Conservation (phyloP, 2,797 vertebrate genomes). For the Cyclura pinguis region DNA sequence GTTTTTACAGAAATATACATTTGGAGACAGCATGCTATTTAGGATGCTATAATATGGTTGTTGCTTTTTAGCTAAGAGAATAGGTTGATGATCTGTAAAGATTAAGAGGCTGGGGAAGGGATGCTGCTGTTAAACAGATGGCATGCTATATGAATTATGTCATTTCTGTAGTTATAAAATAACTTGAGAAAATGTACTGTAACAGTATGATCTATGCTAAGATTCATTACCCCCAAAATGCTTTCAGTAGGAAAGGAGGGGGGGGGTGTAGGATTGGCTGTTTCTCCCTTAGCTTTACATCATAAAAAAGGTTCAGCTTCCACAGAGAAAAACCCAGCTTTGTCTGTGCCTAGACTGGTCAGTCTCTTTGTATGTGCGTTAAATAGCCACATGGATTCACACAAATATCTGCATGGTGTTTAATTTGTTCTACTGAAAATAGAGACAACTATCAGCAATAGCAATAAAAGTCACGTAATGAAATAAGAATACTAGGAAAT, state of each 20-base stretch:
- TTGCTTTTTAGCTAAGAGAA: slow-evolving; percentile 60
- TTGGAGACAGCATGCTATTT: slow-evolving; percentile 61
- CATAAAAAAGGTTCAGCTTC: slow-evolving; percentile 45
- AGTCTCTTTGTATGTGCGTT: slow-evolving; percentile 61
- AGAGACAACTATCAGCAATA: slow-evolving; percentile 74
- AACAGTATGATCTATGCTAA: slow-evolving; percentile 62
- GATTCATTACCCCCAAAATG: slow-evolving; percentile 65
- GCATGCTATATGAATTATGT: slow-evolving; percentile 56
- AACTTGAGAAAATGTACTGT: slow-evolving; percentile 70
- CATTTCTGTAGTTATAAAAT: slow-evolving; percentile 70
- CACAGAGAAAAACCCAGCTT: slow-evolving; percentile 48
- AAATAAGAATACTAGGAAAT: slow-evolving; percentile 82
- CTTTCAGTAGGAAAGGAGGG: slow-evolving; percentile 64
- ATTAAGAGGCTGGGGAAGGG: slow-evolving; percentile 45
- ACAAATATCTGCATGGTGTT: slow-evolving; percentile 72
- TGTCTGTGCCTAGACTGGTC: slow-evolving; percentile 52
- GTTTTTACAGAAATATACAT: slow-evolving; percentile 50
- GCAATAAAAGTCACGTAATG: slow-evolving; percentile 80
- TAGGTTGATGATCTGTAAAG: slow-evolving; percentile 52
- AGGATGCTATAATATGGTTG: slow-evolving; percentile 42
- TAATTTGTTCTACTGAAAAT: slow-evolving; percentile 75
- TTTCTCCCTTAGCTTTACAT: slow-evolving; percentile 31
- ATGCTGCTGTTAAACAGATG: slow-evolving; percentile 64
- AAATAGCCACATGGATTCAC: slow-evolving; percentile 67
- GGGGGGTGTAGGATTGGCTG: neutral